Base-by-base conservation (phyloP, 2,113 vertebrate genomes). In the Alectura lathami region DNA sequence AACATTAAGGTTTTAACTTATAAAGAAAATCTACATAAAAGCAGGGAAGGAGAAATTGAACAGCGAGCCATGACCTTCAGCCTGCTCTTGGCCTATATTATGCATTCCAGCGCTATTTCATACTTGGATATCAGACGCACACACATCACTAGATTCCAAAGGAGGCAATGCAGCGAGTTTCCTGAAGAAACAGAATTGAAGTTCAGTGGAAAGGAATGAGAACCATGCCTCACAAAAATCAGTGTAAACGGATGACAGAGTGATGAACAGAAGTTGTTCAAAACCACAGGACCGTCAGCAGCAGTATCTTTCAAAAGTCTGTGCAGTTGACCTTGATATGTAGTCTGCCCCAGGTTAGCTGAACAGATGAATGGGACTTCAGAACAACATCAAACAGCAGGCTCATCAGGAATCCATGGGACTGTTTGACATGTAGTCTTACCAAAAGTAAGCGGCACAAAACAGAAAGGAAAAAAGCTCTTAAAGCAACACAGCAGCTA, bases 401-500 rank as follows among this genome's bases (percentile, higher is more conserved):
- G 69, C 78, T 68, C 56, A 16, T 26, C 80, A 91, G 83, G 53
- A 93, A 91, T 53, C 60, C 72, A 83, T 22, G 59, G 30, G 69
- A 68, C n/a, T 78, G 36, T 43, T 47, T 83, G 64, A 86, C 34
- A 70, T 17, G 36, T 56, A 16, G 8, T 40, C 50, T 86, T 38
- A 63, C 22, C 20, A 64, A 78, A 89, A 89, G 42, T 1, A 80
- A 29, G 23, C 72, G 77, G 66, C 66, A 78, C 40, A 72, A 93
- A 91, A 68, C n/a, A 81, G 80, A 89, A 81, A 53, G 76, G 40
- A 36, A 86, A 83, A 93, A 87, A 56, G 85, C 45, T 91, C 72
- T 91, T 93, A 75, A 81, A 95, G 90, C 86, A 93, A 48, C 56
- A 86, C 73, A 36, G 72, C 80, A 66, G 80, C 78, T 95, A 87